Evolutionary conservation across 2,113 vertebrate genomes (phyloP).

Genomic region (Illadopsis cleaveri): DNA sequence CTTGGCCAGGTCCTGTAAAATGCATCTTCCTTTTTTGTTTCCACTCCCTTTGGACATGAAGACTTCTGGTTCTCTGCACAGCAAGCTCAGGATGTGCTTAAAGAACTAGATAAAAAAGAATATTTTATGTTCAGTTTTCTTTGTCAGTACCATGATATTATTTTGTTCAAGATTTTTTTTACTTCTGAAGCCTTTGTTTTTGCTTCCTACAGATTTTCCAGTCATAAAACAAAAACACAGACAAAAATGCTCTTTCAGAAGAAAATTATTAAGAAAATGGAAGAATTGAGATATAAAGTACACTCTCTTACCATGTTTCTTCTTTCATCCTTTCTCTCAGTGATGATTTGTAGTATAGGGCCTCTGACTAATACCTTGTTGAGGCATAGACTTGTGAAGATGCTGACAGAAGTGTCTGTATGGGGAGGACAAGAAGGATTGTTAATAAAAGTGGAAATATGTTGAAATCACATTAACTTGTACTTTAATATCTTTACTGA

Average conservation of each 20-base stretch:
- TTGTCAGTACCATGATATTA: background rate
- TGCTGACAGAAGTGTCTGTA: background rate
- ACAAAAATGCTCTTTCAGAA: background rate
- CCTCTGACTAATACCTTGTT: background rate
- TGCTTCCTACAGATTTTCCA: background rate
- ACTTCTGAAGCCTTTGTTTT: background rate
- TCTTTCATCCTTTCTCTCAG: background rate
- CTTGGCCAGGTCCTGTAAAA: background rate
- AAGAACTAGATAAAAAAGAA: background rate
- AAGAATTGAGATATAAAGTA: background rate
- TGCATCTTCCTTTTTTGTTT: background rate
- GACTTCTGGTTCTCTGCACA: background rate
- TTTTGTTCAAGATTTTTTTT: background rate
- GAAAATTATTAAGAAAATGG: background rate
- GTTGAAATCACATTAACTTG: background rate
- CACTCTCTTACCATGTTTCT: background rate
- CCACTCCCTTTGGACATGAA: background rate
- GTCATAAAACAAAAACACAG: background rate
- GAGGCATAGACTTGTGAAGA: background rate
- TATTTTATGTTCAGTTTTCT: background rate
- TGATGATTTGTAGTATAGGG: background rate
- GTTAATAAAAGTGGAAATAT: background rate
- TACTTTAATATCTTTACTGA: background rate
- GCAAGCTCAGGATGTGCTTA: background rate
- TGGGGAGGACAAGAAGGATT: background rate